phyloP scores from a whole-genome alignment of 2,888 invertebrate genomes.

The Oligia fasciuncula region DNA sequence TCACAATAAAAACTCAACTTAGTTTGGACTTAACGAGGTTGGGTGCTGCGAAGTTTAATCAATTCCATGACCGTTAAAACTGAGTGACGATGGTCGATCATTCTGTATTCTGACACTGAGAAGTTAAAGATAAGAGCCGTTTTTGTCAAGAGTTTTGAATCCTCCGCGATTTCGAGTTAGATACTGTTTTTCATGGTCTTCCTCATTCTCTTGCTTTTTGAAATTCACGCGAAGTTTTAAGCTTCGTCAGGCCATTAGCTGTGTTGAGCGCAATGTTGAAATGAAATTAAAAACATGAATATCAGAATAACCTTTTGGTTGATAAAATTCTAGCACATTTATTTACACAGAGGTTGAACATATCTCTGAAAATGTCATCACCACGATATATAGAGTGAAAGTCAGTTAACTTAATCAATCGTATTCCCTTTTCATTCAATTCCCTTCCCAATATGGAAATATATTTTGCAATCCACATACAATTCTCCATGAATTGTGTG shows the following conservation, averaged over 20 bases:
- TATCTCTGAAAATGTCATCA: neutral
- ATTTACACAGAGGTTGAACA: too few relatives aligned
- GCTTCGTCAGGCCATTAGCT: conserved; percentile 4
- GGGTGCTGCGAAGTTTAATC: conserved; percentile 70
- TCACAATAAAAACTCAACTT: conserved; percentile 73
- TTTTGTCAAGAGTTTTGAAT: conserved; percentile 47
- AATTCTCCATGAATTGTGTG: conserved; percentile 35
- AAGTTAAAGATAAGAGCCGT: conserved; percentile 53
- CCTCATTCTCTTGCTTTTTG: neutral
- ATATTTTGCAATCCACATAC: conserved; percentile 30
- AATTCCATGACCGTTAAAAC: conserved; percentile 67
- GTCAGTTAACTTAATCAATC: conserved; percentile 16
- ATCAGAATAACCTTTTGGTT: neutral
- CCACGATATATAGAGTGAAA: neutral
- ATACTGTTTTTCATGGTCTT: conserved; percentile 14
- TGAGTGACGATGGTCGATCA: conserved; percentile 65
- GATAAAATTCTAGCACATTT: neutral
- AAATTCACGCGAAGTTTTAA: neutral
- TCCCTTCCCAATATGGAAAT: conserved; percentile 29
- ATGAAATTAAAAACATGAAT: conserved; percentile 4
- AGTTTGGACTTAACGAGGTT: conserved; percentile 67
- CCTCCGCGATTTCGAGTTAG: conserved; percentile 7
- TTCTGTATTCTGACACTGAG: conserved; percentile 57
- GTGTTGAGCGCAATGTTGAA: neutral
- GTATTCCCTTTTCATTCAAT: conserved; percentile 28